Base-by-base conservation (phyloP, 2,113 vertebrate genomes). In the Tragelaphus buxtoni region DNA sequence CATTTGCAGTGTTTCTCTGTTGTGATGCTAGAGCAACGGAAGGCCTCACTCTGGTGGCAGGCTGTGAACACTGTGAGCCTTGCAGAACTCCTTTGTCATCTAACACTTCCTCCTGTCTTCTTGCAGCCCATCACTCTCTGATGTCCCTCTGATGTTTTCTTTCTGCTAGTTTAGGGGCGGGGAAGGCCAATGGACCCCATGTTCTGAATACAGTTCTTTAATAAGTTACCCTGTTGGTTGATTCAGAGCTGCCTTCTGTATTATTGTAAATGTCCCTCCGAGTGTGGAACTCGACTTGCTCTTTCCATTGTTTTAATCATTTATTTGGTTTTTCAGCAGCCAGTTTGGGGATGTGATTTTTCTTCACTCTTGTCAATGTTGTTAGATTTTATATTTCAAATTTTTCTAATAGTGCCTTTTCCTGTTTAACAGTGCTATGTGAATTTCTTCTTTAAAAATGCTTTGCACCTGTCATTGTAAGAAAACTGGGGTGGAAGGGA, bases 381-480 rank as follows among this genome's bases (percentile, higher is more conserved):
- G 45, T 94, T 92, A 80, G 90, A 11, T 81, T 96, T n/a, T 82
- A 11, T 82, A 18, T 88, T 9, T 61, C 35, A 82, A 88, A 14
- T 95, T 95, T 47, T 91, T 96, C 18, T 26, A 76, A 26, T 30
- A 30, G 22, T 58, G 30, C 7, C 24, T 5, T 76, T 90, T 84
- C 17, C 63, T 84, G 22, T 81, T 85, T 85, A 69, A 22, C n/a
- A 93, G 89, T 39, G 11, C 20, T 85, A 8, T 35, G 8, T 76
- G 45, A 39, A 61, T 92, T 94, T 96, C 83, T 39, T 90, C 35
- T 89, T 96, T 93, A 94, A 90, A 80, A 88, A 53, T 14, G 76
- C 30, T 69, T 58, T 18, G 4, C 55, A 28, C 3, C 77, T 39
- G 4, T 81, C 60, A 53, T 45, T 72, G 4, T 83, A 24, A 42